Percentiles rank a stretch among this genome's conserved stretches.
Conservation (phyloP, 2,797 vertebrate species). For the Cryptoprocta ferox region DNA sequence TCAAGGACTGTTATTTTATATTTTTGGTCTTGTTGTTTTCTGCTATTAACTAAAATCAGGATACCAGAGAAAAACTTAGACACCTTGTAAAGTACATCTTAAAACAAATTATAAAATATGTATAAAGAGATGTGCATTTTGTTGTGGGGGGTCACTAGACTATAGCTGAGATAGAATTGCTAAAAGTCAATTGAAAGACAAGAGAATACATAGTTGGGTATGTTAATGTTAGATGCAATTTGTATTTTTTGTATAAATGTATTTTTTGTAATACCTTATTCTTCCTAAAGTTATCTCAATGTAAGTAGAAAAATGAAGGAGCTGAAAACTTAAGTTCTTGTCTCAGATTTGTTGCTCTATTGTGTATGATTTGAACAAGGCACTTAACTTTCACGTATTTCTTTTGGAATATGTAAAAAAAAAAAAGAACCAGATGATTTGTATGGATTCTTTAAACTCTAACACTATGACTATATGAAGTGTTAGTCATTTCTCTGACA, state of each 20-base stretch:
- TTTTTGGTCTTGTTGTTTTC: slow-evolving; percentile 81
- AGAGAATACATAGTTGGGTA: slow-evolving; percentile 77
- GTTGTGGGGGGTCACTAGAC: slow-evolving; percentile 46
- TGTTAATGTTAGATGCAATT: slow-evolving; percentile 80
- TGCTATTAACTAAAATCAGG: slow-evolving; percentile 88
- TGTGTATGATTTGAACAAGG: slow-evolving; percentile 27
- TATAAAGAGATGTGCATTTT: slow-evolving; percentile 85
- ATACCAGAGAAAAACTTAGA: slow-evolving; percentile 85
- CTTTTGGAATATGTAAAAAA: slow-evolving; percentile 25
- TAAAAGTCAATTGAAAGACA: slow-evolving; percentile 89
- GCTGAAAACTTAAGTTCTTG: not conserved
- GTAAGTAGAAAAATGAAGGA: not conserved
- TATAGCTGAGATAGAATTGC: slow-evolving; percentile 55
- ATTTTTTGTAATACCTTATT: slow-evolving; percentile 16
- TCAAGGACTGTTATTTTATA: slow-evolving; percentile 91
- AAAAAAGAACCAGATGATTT: not conserved
- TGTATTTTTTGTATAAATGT: slow-evolving; percentile 64
- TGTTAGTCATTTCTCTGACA: not conserved
- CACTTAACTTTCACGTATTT: slow-evolving; percentile 20
- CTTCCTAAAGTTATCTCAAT: slow-evolving; percentile 40
- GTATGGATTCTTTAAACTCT: slow-evolving; percentile 7
- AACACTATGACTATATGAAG: not conserved
- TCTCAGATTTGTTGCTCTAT: slow-evolving; percentile 47
- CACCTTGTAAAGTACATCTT: slow-evolving; percentile 85
- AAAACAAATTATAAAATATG: slow-evolving; percentile 89